Evolutionary conservation across 2,113 vertebrate genomes (phyloP), one percentile per base, ranked within the genome.

Genomic region (Salvator merianae): DNA sequence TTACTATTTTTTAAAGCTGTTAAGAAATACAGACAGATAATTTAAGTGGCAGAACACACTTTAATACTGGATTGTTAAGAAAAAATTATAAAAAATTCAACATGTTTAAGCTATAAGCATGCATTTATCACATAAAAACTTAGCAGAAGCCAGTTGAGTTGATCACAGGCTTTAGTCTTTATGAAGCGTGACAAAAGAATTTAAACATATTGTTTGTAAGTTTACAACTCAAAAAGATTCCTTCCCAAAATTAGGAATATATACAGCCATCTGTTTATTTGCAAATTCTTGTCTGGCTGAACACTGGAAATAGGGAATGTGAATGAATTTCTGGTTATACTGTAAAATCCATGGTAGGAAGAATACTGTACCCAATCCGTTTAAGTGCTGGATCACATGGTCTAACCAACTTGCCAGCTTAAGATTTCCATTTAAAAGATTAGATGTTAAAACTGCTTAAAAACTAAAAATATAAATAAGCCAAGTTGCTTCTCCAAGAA

Each of bases 261-360:
- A 91, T 95, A 95, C 95, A 96, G 87, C 91, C 91, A 90, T 90
- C 87, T 91, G 78, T 92, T 92, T 92, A 88, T 93, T 93, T 92
- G 92, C 91, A 94, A 93, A 91, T 91, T 94, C 93, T 90, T 93
- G 83, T 91, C 90, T 93, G 93, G 92, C 92, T 91, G 91, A 95
- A 96, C 89, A 95, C 93, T 95, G 95, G 87, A 90, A 94, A 93
- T 85, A 93, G 73, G 95, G 96, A 97, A 97, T 96, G 96, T 96
- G 92, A 91, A 94, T 95, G 94, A 93, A 75, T 91, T 92, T 75
- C 72, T 84, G 94, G 94, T 95, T 95, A 95, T 94, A 59, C 55
- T 59, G 55, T 59, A 95, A 96, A 96, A 95, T 92, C 80, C 88
- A 78, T 79, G 87, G 93, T 88, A 94, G 92, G 91, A 92, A 94